Evolutionary conservation across 2,113 vertebrate species (phyloP).

Genomic region (Spea bombifrons): DNA sequence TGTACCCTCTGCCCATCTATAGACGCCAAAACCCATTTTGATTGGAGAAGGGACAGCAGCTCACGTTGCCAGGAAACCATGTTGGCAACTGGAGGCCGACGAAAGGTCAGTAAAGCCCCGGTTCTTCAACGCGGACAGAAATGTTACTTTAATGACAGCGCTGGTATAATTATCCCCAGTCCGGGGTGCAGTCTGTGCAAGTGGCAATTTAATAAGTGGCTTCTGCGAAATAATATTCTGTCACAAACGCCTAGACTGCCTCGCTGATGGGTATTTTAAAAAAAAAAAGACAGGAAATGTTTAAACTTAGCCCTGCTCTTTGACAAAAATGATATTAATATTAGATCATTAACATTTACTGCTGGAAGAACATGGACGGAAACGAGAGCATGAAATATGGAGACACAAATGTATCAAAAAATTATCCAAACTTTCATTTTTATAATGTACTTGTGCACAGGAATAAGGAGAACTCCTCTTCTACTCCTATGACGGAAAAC

Average conservation of each 20-base stretch:
- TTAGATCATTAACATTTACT: background rate
- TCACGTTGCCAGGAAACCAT: slow-evolving; percentile 32
- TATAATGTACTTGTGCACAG: too few relatives aligned
- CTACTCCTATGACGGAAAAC: too few relatives aligned
- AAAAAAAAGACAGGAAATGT: background rate
- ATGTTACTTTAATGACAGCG: slow-evolving; percentile 40
- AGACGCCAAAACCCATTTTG: slow-evolving; percentile 19
- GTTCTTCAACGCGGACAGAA: background rate
- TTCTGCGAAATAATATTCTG: background rate
- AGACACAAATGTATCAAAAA: too few relatives aligned
- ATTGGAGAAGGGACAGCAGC: background rate
- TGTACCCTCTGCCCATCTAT: background rate
- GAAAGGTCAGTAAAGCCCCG: slow-evolving; percentile 19
- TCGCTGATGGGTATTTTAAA: background rate
- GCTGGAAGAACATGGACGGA: too few relatives aligned
- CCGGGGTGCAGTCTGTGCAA: background rate
- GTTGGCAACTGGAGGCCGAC: slow-evolving; percentile 10
- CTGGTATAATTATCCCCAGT: background rate
- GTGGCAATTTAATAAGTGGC: background rate
- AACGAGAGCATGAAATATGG: too few relatives aligned
- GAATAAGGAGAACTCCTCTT: too few relatives aligned
- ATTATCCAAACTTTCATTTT: too few relatives aligned
- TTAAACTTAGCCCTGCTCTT: background rate
- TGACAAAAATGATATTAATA: background rate
- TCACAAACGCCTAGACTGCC: background rate